These are phyloP conservation scores for Uloborus plumipes DNA, from an alignment of 2,888 invertebrate species.

Conservation along the genomic window DNA sequence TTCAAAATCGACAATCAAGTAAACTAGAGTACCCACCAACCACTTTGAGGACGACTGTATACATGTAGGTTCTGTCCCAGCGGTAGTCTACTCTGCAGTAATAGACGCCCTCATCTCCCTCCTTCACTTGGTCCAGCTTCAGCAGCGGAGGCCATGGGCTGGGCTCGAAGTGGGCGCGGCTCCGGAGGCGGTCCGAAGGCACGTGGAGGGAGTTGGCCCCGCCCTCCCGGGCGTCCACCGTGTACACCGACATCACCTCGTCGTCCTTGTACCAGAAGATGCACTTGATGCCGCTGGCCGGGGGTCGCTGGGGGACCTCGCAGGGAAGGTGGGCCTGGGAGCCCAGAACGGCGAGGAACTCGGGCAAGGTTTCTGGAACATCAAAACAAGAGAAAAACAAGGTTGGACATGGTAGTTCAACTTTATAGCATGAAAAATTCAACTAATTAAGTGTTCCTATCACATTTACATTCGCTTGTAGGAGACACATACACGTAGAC, in stretches of 20 bases:
- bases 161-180: conserved; percentile 45
- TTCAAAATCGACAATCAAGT: background rate
- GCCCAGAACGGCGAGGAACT: conserved; percentile 45
- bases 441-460: too few relatives aligned
- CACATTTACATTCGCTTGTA: too few relatives aligned
- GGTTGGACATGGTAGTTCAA: too few relatives aligned
- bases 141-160: conserved; percentile 55
- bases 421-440: too few relatives aligned
- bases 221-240: conserved; percentile 57
- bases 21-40: conserved; percentile 44
- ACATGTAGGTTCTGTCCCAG: conserved; percentile 65
- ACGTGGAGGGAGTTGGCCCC: conserved; percentile 43
- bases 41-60: conserved; percentile 57
- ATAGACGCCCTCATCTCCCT: conserved; percentile 60
- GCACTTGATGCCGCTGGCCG: conserved; percentile 59
- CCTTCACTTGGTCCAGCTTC: conserved; percentile 52
- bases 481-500: too few relatives aligned
- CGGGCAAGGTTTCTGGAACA: conserved; percentile 25
- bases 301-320: conserved; percentile 53
- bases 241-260: conserved; percentile 62
- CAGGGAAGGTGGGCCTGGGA: conserved; percentile 46
- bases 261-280: conserved; percentile 63
- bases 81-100: conserved; percentile 64
- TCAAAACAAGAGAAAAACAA: background rate
- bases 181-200: conserved; percentile 38